These are phyloP conservation scores for Tetragonula carbonaria DNA, from an alignment of 2,888 invertebrate species.

Conservation along the genomic window DNA sequence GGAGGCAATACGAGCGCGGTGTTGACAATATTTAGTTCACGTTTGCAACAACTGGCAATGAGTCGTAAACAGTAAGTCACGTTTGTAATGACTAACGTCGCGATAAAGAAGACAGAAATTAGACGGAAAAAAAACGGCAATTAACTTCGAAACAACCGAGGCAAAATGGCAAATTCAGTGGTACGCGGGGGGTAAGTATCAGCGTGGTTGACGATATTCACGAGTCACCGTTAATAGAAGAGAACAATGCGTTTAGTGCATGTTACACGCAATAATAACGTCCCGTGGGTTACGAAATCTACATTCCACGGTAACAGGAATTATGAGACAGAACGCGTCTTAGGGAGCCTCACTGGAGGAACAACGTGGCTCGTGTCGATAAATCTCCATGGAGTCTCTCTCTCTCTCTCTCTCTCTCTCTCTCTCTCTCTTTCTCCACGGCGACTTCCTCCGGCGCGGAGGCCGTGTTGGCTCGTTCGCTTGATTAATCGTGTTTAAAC, in stretches of 20 bases:
- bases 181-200: neutral
- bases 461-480: constrained; percentile 70
- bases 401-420: constrained; percentile 15
- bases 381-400: constrained; percentile 71
- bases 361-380: constrained; percentile 65
- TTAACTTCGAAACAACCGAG: no score
- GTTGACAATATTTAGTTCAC: no score
- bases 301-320: constrained; percentile 57
- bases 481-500: constrained; percentile 83
- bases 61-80: no score
- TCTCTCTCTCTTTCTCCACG: constrained; percentile 19
- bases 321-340: constrained; percentile 62
- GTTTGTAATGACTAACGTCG: no score
- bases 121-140: neutral
- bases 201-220: constrained; percentile 17
- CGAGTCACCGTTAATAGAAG: constrained; percentile 36
- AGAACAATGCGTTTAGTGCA: constrained; percentile 53
- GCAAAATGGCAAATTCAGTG: neutral
- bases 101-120: no score
- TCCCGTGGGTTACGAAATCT: constrained; percentile 52
- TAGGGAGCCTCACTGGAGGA: constrained; percentile 24
- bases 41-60: no score
- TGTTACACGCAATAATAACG: constrained; percentile 61
- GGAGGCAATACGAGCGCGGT: no score
- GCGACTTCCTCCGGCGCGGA: constrained; percentile 53